Evolutionary conservation across 2,888 invertebrate species (phyloP), one percentile per base, ranked within the genome.

Genomic region (Julus scandinavius): DNA sequence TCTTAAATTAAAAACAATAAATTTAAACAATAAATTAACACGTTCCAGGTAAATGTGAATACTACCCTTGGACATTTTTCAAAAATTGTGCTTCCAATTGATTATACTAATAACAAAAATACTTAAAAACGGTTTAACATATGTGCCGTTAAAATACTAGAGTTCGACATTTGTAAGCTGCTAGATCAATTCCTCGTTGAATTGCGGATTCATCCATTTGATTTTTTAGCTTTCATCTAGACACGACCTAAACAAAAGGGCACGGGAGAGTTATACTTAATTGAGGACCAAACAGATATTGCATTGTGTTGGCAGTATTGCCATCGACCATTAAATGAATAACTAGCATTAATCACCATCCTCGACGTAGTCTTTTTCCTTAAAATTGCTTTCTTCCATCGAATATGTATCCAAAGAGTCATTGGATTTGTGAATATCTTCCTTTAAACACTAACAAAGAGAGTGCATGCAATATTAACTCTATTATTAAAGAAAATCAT

Each of bases 341-440:
- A 3, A 20, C 20, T 63, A 63, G 20, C 0, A 4, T 63, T 63
- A 63, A 63, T 63, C 63, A 9, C n/a, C 63, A 4, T 63, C 63
- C 20, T 63, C 63, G 5, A 85, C 85, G 40, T 85, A 45, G n/a
- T 86, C 86, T 15, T 50, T 50, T 45, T 86, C 86, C 50, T 86
- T 86, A 38, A 86, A 86, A 54, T 86, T 86, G 54, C 54, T 41
- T 50, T 86, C 86, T 38, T 86, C 87, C 38, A 40, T 87, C 38
- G 58, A 63, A 29, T 58, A 58, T 1, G 38, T 40, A 40, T 88
- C 88, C 54, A 85, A 49, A 17, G 85, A 88, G n/a, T 88, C 88
- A 15, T 29, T 54, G 17, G 88, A 88, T 41, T 88, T 88, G 85
- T 54, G 40, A 17, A 88, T 29, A 40, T 88, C 88, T 88, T 88